A percentile compares a stretch with the other conserved stretches of the same genome.
These are phyloP conservation scores for Empidonax traillii DNA, from an alignment of 2,113 vertebrate genomes.

Conservation along the genomic window DNA sequence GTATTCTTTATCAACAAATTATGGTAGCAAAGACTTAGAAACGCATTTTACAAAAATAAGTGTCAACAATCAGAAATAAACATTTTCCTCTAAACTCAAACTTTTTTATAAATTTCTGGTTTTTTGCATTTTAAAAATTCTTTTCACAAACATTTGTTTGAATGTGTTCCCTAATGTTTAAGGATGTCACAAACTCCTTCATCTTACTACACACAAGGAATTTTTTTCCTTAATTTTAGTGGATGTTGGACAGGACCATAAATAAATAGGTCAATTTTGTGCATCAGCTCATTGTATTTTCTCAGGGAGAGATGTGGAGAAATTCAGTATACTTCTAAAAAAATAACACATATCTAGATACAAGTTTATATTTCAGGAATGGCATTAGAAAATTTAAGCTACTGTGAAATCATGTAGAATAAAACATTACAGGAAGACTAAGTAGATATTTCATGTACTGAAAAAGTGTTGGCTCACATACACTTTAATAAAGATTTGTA, in stretches of 20 bases:
- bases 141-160: background rate
- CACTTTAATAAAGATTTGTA: background rate
- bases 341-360: background rate
- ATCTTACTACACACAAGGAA: background rate
- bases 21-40: background rate
- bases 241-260: background rate
- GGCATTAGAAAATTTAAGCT: background rate
- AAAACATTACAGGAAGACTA: background rate
- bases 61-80: background rate
- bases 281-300: background rate
- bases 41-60: background rate
- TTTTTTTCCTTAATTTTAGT: background rate
- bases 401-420: background rate
- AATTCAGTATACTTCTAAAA: background rate
- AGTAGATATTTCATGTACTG: background rate
- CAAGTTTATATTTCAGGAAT: background rate
- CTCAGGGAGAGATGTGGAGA: background rate
- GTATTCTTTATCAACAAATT: background rate
- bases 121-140: background rate
- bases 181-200: background rate
- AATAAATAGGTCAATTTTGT: background rate
- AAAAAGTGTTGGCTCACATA: background rate
- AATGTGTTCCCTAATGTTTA: background rate
- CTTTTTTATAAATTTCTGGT: background rate
- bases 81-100: background rate